Conservation (phyloP, 2,888 invertebrate genomes). For the Ceraclea dissimilis region DNA sequence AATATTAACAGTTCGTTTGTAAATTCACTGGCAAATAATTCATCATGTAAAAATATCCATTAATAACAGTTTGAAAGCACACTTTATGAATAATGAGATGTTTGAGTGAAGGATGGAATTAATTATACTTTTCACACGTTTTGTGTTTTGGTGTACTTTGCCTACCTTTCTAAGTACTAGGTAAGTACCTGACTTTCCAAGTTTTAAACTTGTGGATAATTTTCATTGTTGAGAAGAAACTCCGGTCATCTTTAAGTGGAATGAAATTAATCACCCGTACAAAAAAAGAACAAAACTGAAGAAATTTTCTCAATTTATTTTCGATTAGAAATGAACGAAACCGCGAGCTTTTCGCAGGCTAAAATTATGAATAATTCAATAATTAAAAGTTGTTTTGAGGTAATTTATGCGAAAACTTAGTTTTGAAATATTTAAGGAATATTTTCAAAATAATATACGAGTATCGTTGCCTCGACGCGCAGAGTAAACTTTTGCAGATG, state of each 20-base stretch:
- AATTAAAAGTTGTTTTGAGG: slow-evolving; percentile 15
- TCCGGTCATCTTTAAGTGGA: not conserved
- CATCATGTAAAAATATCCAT: too few species aligned
- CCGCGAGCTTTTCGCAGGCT: not conserved
- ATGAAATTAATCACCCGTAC: not conserved
- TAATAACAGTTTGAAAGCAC: too few species aligned
- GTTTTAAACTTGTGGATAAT: not conserved
- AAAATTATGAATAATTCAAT: slow-evolving; percentile 16
- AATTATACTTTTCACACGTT: too few species aligned
- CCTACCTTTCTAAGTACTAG: too few species aligned
- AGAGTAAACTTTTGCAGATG: not conserved
- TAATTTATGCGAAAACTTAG: slow-evolving; percentile 21
- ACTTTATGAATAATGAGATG: too few species aligned
- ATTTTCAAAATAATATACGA: not conserved
- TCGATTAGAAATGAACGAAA: not conserved
- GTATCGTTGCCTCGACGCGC: not conserved
- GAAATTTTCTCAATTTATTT: slow-evolving; percentile 1
- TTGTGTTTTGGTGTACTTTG: too few species aligned
- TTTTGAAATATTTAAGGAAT: slow-evolving; percentile 10
- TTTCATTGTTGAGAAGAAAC: not conserved
- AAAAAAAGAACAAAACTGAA: not conserved
- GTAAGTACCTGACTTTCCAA: not conserved
- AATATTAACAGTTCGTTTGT: too few species aligned
- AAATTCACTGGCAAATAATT: too few species aligned
- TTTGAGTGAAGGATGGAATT: too few species aligned